Conservation (phyloP, 2,797 vertebrate genomes). For the Triplophysa yarkandensis region DNA sequence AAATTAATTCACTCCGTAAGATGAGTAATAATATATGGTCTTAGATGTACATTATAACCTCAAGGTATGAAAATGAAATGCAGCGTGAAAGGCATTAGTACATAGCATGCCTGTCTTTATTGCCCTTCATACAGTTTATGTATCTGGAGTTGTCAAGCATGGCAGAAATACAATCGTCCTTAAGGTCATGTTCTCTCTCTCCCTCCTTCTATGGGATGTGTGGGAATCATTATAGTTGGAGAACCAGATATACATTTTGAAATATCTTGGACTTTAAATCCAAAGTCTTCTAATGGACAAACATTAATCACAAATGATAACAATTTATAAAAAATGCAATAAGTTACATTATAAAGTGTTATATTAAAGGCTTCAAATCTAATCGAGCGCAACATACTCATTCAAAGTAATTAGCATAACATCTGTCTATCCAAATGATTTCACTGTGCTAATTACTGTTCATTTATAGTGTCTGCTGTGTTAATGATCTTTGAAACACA, state of each 20-base stretch:
- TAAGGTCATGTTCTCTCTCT: not conserved
- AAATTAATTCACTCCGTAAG: not conserved
- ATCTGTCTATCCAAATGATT: constrained; percentile 49
- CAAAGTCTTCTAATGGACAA: not conserved
- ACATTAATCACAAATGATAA: not conserved
- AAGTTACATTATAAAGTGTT: not conserved
- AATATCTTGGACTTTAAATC: not conserved
- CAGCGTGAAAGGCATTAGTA: constrained; percentile 19
- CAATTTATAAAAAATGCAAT: not conserved
- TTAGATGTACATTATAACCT: not conserved
- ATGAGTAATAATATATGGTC: not conserved
- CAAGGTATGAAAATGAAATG: constrained; percentile 22
- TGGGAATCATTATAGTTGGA: not conserved
- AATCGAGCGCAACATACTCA: constrained; percentile 40
- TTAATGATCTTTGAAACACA: constrained; percentile 30
- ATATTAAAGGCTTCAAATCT: constrained; percentile 37
- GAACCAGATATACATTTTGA: not conserved
- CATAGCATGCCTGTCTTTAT: constrained; percentile 11
- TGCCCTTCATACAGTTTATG: constrained; percentile 6
- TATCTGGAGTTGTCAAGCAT: constrained; percentile 7
- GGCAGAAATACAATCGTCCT: not conserved
- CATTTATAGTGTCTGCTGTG: constrained; percentile 29
- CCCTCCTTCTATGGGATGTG: not conserved
- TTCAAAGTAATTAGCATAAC: constrained; percentile 49
- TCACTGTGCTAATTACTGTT: constrained; percentile 46